Evolutionary conservation across 2,888 invertebrate species (phyloP).

Genomic region (Nineta flava): DNA sequence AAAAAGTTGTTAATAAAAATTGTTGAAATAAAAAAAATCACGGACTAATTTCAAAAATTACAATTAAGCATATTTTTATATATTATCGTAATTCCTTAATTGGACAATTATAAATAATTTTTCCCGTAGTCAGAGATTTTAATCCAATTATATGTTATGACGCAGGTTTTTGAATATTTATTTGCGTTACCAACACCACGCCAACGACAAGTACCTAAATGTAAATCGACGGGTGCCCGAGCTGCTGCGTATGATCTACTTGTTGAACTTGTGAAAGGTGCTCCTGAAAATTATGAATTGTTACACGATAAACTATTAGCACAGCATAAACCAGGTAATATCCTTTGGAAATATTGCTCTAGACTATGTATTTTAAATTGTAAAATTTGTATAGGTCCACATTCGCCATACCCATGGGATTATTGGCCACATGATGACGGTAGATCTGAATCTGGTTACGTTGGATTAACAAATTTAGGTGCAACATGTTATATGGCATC

Average conservation of each 20-base stretch:
- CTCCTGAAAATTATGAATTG: conserved; percentile 71
- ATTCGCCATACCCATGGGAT: conserved; percentile 86
- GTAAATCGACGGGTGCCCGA: conserved; percentile 78
- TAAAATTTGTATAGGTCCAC: conserved; percentile 35
- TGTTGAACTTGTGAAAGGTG: conserved; percentile 72
- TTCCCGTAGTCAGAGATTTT: background rate
- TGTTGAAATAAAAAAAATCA: no score
- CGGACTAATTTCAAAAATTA: no score
- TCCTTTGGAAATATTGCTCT: background rate
- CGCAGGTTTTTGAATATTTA: conserved; percentile 65
- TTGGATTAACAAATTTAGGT: conserved; percentile 85
- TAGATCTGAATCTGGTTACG: conserved; percentile 85
- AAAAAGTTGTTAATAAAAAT: no score
- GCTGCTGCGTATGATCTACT: conserved; percentile 83
- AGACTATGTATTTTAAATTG: background rate
- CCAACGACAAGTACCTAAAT: conserved; percentile 76
- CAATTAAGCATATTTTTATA: no score
- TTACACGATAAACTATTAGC: conserved; percentile 68
- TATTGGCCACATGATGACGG: conserved; percentile 97
- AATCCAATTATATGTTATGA: conserved; percentile 5
- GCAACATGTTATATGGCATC: conserved; percentile 97
- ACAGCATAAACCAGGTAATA: conserved; percentile 65
- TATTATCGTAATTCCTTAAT: no score
- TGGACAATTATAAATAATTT: background rate
- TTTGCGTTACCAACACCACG: conserved; percentile 81